A percentile compares a stretch with the other conserved stretches of the same genome.
These are phyloP conservation scores for Pogonophryne albipinna DNA, from an alignment of 2,797 vertebrate species.

Conservation along the genomic window DNA sequence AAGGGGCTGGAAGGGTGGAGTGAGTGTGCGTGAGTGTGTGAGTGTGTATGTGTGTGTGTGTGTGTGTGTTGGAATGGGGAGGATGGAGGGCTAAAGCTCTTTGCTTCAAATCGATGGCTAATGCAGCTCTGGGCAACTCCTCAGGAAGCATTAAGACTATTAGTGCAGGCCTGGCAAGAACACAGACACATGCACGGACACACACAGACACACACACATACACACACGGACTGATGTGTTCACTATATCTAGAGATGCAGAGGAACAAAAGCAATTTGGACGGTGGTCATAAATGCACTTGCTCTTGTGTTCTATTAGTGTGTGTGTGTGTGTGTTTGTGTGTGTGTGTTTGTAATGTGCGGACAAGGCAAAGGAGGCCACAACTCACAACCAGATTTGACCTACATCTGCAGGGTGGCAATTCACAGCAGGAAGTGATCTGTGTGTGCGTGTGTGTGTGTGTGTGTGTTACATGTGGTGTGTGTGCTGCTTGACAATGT, in stretches of 20 bases:
- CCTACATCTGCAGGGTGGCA: slow-evolving; percentile 55
- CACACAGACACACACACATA: slow-evolving; percentile 39
- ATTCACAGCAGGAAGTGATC: slow-evolving; percentile 26
- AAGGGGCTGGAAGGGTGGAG: slow-evolving; percentile 53
- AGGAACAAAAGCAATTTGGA: slow-evolving; percentile 31
- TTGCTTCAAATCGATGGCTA: slow-evolving; percentile 98
- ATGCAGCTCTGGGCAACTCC: slow-evolving; percentile 97
- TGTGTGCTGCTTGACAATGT: not conserved
- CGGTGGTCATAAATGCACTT: slow-evolving; percentile 22
- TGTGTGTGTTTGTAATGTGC: not conserved
- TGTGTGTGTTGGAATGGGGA: slow-evolving; percentile 50
- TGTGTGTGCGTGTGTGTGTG: not conserved
- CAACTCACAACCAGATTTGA: slow-evolving; percentile 78
- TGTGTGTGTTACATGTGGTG: not conserved
- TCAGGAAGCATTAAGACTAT: slow-evolving; percentile 99
- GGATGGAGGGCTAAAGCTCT: slow-evolving; percentile 88
- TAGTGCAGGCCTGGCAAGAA: slow-evolving; percentile 93
- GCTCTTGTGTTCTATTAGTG: slow-evolving; percentile 1
- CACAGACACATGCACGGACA: slow-evolving; percentile 39
- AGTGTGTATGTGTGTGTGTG: slow-evolving; percentile 44
- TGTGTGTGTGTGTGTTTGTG: not conserved
- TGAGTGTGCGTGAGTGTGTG: slow-evolving; percentile 32
- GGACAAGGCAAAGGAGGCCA: slow-evolving; percentile 58
- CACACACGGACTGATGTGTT: slow-evolving; percentile 25
- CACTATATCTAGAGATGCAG: slow-evolving; percentile 43